These are phyloP conservation scores for Araneus ventricosus DNA, from an alignment of 1,140 invertebrate genomes.

Conservation along the genomic window DNA sequence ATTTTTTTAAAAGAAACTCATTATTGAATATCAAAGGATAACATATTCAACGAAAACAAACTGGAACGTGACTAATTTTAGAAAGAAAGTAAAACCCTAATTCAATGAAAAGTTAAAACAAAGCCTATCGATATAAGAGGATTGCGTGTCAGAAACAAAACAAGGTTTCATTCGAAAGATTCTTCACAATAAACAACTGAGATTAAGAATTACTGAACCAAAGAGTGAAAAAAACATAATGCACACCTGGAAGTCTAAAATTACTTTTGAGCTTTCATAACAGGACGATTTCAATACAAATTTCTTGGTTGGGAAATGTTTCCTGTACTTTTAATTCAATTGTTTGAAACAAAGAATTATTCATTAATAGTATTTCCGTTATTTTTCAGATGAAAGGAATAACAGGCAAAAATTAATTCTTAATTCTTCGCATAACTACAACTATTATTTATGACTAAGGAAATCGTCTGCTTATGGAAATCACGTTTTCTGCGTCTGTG, in stretches of 20 bases:
- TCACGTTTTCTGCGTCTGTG: not conserved
- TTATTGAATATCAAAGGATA: not conserved
- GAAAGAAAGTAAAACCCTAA: not conserved
- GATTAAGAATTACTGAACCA: constrained; percentile 11
- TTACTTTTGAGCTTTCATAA: not conserved
- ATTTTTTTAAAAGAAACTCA: not conserved
- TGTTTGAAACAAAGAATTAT: not conserved
- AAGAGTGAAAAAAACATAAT: not conserved
- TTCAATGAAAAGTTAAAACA: not conserved
- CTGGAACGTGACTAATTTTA: constrained; percentile 58
- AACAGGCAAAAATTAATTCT: constrained; percentile 1
- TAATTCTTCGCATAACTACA: not conserved
- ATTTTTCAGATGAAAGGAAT: not conserved
- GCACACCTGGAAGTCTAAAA: not conserved
- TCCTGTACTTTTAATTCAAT: not conserved
- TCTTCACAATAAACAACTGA: not conserved
- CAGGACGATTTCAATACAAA: not conserved
- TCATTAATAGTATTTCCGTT: constrained; percentile 1
- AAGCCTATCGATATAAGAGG: not conserved
- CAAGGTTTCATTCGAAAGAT: not conserved
- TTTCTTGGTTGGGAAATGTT: not conserved
- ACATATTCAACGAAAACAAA: constrained; percentile 8
- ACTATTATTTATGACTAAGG: not conserved
- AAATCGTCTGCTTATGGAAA: not conserved
- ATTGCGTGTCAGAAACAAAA: not conserved